A percentile compares a stretch with the other conserved stretches of the same genome.
These are phyloP conservation scores for Dromas ardeola DNA, from an alignment of 2,113 vertebrate genomes.

Conservation along the genomic window DNA sequence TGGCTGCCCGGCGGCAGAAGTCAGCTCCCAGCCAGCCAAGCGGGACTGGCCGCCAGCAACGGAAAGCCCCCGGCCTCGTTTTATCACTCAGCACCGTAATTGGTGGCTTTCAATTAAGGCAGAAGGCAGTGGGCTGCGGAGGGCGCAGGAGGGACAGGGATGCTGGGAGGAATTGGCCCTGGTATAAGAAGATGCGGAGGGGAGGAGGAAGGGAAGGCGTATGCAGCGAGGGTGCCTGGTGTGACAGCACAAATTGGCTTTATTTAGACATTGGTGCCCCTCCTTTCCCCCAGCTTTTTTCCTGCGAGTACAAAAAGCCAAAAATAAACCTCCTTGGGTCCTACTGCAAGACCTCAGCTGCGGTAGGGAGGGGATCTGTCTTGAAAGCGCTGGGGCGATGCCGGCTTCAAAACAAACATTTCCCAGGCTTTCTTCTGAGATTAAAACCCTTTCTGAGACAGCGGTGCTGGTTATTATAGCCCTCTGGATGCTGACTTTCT, in stretches of 20 bases:
- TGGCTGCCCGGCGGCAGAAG: neutral
- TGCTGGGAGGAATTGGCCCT: neutral
- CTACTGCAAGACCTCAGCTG: neutral
- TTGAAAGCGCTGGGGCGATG: neutral
- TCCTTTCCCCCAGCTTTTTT: neutral
- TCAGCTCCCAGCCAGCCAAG: neutral
- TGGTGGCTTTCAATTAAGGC: constrained; percentile 44
- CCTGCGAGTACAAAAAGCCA: neutral
- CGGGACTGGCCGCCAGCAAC: neutral
- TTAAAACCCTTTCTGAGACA: neutral
- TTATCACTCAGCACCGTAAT: fast-evolving
- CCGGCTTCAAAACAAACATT: neutral
- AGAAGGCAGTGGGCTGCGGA: neutral
- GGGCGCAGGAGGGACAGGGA: neutral
- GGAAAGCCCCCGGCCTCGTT: neutral
- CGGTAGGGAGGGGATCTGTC: neutral
- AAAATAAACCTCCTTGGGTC: neutral
- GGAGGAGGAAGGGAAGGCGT: neutral
- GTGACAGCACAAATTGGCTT: neutral
- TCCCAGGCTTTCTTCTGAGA: neutral
- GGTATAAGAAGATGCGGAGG: neutral
- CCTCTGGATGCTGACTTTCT: neutral
- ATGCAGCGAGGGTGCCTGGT: neutral
- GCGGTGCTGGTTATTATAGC: neutral
- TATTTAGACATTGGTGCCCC: neutral